Evolutionary conservation across 2,888 invertebrate species (phyloP).

Genomic region (Calameuta pallipes): DNA sequence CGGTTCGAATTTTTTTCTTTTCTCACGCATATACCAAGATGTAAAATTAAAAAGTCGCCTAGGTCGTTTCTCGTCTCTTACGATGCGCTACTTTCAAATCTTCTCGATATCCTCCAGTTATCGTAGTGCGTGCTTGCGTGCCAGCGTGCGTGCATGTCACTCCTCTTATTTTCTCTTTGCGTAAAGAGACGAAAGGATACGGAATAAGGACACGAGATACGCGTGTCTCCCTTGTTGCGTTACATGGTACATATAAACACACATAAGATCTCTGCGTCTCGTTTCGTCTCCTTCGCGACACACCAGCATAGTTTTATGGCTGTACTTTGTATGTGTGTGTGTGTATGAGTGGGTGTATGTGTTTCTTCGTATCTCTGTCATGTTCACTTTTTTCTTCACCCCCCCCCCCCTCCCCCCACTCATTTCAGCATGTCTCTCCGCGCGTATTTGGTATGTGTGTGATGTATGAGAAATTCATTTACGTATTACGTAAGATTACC

Average conservation of each 20-base stretch:
- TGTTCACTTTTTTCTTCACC: slow-evolving; percentile 14
- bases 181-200: background rate
- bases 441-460: slow-evolving; percentile 20
- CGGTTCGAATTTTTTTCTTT: background rate
- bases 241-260: background rate
- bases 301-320: background rate
- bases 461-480: slow-evolving; percentile 18
- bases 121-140: background rate
- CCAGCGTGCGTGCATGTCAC: background rate
- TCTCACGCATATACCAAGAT: background rate
- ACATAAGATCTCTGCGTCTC: background rate
- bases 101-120: background rate
- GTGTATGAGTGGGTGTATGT: slow-evolving; percentile 10
- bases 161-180: background rate
- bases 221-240: background rate
- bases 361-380: background rate
- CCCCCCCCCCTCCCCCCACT: background rate
- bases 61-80: background rate
- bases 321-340: slow-evolving; percentile 11
- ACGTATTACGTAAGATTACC: slow-evolving; percentile 37
- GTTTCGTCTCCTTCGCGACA: background rate
- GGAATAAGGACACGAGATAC: background rate
- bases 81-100: background rate
- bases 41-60: background rate
- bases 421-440: slow-evolving; percentile 12